A percentile compares a stretch with the other conserved stretches of the same genome.
Evolutionary conservation across 2,797 vertebrate species (phyloP).

Genomic region (Semaprochilodus insignis): DNA sequence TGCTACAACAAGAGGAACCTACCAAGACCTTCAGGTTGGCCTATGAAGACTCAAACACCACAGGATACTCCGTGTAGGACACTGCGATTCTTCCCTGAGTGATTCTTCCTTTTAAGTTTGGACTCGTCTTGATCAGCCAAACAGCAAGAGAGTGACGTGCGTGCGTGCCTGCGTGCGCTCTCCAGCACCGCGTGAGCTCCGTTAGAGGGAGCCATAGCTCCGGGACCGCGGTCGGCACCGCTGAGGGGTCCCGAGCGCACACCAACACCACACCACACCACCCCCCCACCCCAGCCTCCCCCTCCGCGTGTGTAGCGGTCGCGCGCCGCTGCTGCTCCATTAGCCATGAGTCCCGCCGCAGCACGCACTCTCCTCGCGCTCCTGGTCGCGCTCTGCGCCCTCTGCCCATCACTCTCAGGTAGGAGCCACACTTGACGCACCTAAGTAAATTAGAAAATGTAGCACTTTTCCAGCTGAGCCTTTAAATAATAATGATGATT

Average conservation of each 20-base stretch:
- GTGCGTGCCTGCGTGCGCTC: too few relatives aligned
- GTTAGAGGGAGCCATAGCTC: slow-evolving; percentile 70
- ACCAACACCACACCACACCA: slow-evolving; percentile 56
- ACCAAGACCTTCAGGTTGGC: too few relatives aligned
- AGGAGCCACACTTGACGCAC: slow-evolving; percentile 53
- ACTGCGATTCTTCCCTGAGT: too few relatives aligned
- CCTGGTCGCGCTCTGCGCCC: slow-evolving; percentile 75
- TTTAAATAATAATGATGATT: background rate
- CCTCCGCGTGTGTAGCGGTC: slow-evolving; percentile 68
- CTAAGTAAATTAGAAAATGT: background rate
- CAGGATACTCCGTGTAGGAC: background rate
- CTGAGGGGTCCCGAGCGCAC: background rate
- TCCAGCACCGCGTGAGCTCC: slow-evolving; percentile 40
- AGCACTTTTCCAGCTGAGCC: too few relatives aligned
- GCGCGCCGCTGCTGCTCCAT: slow-evolving; percentile 68
- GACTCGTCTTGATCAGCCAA: background rate
- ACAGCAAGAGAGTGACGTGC: too few relatives aligned
- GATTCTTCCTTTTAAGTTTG: background rate
- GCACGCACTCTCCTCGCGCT: slow-evolving; percentile 79
- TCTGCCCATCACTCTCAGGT: slow-evolving; percentile 75
- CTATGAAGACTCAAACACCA: background rate
- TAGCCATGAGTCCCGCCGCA: slow-evolving; percentile 78
- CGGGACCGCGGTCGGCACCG: slow-evolving; percentile 49
- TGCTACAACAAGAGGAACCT: background rate
- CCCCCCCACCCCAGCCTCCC: slow-evolving; percentile 63